Percentiles rank a stretch among this genome's conserved stretches.
phyloP scores from a whole-genome alignment of 2,113 vertebrate species.

The Hirundichthys speculiger region DNA sequence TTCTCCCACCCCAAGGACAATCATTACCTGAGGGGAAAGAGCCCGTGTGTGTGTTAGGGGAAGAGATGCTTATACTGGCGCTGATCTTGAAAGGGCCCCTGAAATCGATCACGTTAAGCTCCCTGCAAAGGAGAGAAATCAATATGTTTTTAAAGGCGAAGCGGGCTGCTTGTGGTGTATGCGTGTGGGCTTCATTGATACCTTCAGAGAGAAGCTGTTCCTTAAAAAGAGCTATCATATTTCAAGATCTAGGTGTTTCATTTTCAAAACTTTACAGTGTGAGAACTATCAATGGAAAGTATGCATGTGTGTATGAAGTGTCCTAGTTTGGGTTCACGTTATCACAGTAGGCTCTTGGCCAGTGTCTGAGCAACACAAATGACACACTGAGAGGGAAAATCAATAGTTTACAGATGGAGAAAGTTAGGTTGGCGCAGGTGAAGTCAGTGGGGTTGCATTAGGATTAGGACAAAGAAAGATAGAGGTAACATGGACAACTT shows the following conservation, averaged over 20 bases:
- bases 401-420: constrained; percentile 48
- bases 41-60: constrained; percentile 66
- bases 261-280: constrained; percentile 55
- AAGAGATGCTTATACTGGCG: constrained; percentile 78
- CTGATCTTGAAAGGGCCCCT: constrained; percentile 83
- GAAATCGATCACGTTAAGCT: constrained; percentile 83
- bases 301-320: neutral
- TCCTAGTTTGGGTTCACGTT: constrained; percentile 30
- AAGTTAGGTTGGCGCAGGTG: constrained; percentile 29
- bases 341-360: constrained; percentile 24
- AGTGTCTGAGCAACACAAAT: constrained; percentile 37
- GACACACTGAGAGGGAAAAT: constrained; percentile 34
- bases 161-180: constrained; percentile 69
- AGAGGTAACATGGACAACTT: constrained; percentile 30
- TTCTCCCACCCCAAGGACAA: constrained; percentile 78
- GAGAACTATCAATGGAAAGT: constrained; percentile 23
- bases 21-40: constrained; percentile 78
- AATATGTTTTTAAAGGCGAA: constrained; percentile 83
- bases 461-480: constrained; percentile 25
- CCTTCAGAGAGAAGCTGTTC: constrained; percentile 55
- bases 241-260: constrained; percentile 65
- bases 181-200: constrained; percentile 75
- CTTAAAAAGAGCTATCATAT: constrained; percentile 64
- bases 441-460: constrained; percentile 9
- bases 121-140: constrained; percentile 80